Evolutionary conservation across 2,113 vertebrate species (phyloP).

Genomic region (Carlito syrichta): DNA sequence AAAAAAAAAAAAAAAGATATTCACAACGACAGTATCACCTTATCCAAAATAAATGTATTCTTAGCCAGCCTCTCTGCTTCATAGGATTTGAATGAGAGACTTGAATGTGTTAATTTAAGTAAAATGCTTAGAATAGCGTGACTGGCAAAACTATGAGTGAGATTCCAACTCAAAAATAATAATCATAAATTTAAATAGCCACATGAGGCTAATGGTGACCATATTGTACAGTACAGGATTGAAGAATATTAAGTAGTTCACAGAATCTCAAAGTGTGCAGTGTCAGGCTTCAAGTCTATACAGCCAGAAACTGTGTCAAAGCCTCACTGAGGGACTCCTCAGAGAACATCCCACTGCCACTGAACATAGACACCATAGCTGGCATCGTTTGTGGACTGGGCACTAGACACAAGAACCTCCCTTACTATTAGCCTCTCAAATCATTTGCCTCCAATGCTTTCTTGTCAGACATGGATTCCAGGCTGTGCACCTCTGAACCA

Average conservation of each 20-base stretch:
- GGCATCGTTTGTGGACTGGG: neutral
- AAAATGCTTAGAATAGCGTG: no score
- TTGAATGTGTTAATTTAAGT: no score
- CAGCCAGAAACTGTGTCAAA: neutral
- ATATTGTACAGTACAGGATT: neutral
- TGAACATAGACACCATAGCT: neutral
- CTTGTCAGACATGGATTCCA: neutral
- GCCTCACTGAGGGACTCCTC: neutral
- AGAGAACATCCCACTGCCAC: neutral
- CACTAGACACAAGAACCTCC: neutral
- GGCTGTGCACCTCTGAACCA: neutral
- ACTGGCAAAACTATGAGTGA: no score
- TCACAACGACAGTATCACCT: no score
- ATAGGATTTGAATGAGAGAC: no score
- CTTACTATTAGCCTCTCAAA: neutral
- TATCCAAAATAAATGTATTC: no score
- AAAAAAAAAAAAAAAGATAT: no score
- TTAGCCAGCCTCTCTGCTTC: no score
- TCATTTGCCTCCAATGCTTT: neutral
- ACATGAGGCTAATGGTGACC: neutral
- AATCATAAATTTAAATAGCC: conserved; percentile 26
- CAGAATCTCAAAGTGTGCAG: neutral
- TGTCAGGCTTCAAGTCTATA: neutral
- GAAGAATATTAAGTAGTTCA: neutral
- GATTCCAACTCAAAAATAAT: neutral